Evolutionary conservation across 2,888 invertebrate species (phyloP).

Genomic region (Drosophila melanocephala): DNA sequence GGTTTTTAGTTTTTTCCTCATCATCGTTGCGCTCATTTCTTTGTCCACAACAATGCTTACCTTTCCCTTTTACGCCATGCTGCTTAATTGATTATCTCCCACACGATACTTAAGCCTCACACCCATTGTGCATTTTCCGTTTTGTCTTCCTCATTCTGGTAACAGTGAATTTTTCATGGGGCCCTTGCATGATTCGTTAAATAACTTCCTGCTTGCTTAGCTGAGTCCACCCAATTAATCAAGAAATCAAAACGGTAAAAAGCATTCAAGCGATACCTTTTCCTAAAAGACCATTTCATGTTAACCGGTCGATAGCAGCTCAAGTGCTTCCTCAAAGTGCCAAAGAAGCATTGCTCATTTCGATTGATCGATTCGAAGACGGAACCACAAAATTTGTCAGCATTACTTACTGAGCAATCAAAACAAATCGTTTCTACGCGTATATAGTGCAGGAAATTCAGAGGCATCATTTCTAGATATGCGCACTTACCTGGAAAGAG

Average conservation of each 20-base stretch:
- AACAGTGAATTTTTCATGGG: slow-evolving; percentile 15
- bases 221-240: slow-evolving; percentile 64
- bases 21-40: slow-evolving; percentile 27
- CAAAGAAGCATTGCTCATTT: slow-evolving; percentile 49
- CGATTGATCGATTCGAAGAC: slow-evolving; percentile 6
- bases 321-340: slow-evolving; percentile 49
- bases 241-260: slow-evolving; percentile 44
- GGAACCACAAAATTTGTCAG: slow-evolving; percentile 16
- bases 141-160: slow-evolving; percentile 48
- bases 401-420: slow-evolving; percentile 22
- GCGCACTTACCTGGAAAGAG: slow-evolving; percentile 65
- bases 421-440: too few species aligned
- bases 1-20: slow-evolving; percentile 2
- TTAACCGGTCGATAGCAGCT: slow-evolving; percentile 15
- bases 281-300: slow-evolving; percentile 14
- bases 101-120: slow-evolving; percentile 22
- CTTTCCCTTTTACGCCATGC: slow-evolving; percentile 41
- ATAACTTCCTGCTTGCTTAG: slow-evolving; percentile 68
- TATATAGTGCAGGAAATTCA: not conserved
- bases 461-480: slow-evolving; percentile 21
- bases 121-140: slow-evolving; percentile 17
- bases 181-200: slow-evolving; percentile 43
- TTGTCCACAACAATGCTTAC: slow-evolving; percentile 1
- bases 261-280: slow-evolving; percentile 64
- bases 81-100: slow-evolving; percentile 57